Evolutionary conservation across 2,797 vertebrate species (phyloP), one percentile per base, ranked within the genome.

Genomic region (Nannoperca australis): DNA sequence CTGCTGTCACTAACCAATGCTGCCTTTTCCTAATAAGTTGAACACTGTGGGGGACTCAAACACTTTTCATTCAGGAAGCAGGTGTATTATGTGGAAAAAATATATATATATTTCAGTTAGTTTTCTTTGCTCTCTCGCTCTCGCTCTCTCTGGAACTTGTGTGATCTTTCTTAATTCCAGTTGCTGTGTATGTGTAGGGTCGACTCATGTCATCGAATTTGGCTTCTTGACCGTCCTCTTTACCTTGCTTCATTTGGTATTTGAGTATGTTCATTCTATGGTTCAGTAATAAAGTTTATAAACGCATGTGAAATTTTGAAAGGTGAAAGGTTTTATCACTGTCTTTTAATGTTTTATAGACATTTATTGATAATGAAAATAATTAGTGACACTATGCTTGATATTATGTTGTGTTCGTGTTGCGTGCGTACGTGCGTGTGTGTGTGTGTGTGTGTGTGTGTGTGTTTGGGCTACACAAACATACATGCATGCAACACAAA

Each of bases 21-120:
- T 70, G 58, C 49, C 44, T 83, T 68, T 70, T 81, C 54, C 68
- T 83, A 77, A 85, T 84, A 76, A 81, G 67, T 50, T 70, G 66
- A 81, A 73, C 65, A 58, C 8, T 27, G 15, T 40, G 13, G 32
- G 47, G 49, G 38, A 59, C 60, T 70, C 17, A 53, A 63, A 65
- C 18, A 68, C 5, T 63, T 63, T 53, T 56, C 24, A 53, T 49
- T 20, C 50, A 32, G 62, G 24, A 47, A 45, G 42, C 18, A 53
- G 32, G 30, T 53, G 34, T 34, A 22, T 32, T n/a, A 32, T 1
- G 17, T 66, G 22, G 8, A 6, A 61, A 47, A 17, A 15, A 14
- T 44, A 36, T 54, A 45, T 6, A 38, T 10, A 38, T 13, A n/a
- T 5, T 30, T 10, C 42, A 45, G 30, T 27, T 58, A 45, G 34